Conservation (phyloP, 2,113 vertebrate genomes). For the Asarcornis scutulata region DNA sequence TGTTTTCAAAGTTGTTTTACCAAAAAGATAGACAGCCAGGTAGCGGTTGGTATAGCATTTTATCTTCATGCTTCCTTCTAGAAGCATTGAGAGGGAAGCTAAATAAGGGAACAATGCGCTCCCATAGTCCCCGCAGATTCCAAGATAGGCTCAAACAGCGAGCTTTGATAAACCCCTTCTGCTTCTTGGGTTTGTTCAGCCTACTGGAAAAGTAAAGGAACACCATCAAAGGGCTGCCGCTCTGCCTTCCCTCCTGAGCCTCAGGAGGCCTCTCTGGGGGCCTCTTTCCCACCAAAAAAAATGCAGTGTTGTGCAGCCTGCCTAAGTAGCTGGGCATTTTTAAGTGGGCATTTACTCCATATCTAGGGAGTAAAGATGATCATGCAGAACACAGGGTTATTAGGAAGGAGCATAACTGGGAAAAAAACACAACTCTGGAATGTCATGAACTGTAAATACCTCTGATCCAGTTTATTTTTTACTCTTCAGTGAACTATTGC, state of each 20-base stretch:
- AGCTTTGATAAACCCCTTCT: conserved; percentile 15
- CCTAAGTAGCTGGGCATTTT: background rate
- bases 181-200: conserved; percentile 23
- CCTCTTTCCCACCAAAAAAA: background rate
- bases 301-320: background rate
- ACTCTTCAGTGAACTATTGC: background rate
- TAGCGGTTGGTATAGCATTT: background rate
- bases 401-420: background rate
- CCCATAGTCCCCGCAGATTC: background rate
- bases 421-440: background rate
- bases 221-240: background rate
- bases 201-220: conserved; percentile 32
- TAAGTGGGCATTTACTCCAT: background rate
- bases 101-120: background rate
- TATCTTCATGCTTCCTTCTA: background rate
- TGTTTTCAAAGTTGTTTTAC: background rate
- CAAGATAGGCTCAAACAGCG: background rate
- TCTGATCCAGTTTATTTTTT: background rate
- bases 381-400: background rate
- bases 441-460: background rate
- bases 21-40: background rate
- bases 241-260: background rate
- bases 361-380: background rate
- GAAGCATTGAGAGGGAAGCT: background rate
- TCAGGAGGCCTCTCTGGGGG: background rate